Conservation (phyloP, 2,113 vertebrate genomes). For the Pteronura brasiliensis region DNA sequence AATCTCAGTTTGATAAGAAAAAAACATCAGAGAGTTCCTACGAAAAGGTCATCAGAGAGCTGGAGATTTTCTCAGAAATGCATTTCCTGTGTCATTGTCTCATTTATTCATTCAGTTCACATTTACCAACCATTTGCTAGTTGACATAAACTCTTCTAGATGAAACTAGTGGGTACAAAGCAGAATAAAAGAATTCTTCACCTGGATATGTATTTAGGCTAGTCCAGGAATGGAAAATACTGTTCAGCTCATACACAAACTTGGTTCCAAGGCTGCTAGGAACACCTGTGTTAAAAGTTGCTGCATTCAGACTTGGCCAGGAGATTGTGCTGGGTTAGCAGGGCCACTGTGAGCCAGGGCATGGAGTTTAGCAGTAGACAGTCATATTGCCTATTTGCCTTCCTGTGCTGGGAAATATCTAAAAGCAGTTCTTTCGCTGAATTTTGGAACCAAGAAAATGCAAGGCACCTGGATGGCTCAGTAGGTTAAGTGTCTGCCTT, state of each 20-base stretch:
- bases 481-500: too few relatives aligned
- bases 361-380: background rate
- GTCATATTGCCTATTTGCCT: background rate
- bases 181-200: background rate
- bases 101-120: background rate
- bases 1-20: constrained; percentile 6
- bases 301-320: background rate
- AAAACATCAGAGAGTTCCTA: background rate
- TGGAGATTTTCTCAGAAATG: constrained; percentile 8
- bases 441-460: background rate
- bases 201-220: background rate
- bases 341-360: background rate
- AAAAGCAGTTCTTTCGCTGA: background rate
- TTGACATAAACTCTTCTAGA: background rate
- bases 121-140: background rate
- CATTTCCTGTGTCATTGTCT: background rate
- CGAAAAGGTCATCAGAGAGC: background rate
- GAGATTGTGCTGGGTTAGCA: background rate
- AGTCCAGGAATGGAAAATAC: background rate
- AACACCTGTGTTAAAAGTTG: background rate
- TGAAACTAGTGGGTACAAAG: background rate
- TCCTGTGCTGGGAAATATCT: background rate
- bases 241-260: background rate
- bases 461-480: too few relatives aligned
- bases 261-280: background rate